Base-by-base conservation (phyloP, 2,113 vertebrate species). In the Scatophagus argus region DNA sequence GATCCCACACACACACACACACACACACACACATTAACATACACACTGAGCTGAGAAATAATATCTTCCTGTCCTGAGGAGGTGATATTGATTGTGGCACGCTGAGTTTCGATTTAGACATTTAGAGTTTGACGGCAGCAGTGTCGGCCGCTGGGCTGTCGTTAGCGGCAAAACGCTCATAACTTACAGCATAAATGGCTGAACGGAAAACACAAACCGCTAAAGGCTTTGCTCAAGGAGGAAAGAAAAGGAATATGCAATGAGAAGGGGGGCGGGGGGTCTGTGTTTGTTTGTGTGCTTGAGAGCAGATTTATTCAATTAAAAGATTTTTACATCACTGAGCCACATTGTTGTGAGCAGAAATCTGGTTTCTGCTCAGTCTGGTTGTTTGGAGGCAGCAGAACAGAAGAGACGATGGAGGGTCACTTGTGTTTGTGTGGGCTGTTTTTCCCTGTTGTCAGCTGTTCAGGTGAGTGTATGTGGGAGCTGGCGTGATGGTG, bases 41-140 rank as follows among this genome's bases (percentile, higher is more conserved):
- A 49, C 68, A 68, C 76, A 46, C 49, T 34, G 32, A 87, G 84
- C 31, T 6, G 39, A 74, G 80, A 61, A 85, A 85, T 87, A 88
- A 91, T 87, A 85, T 85, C 81, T 90, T 91, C 91, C 90, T 87
- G 87, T 90, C 91, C 87, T 27, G 80, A 85, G 86, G 88, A 88
- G 31, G 52, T 88, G 85, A 63, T 91, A 94, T 92, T 74, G 91
- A 92, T 92, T 51, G 83, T 29, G 46, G 61, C 75, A 9, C 59
- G 10, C 44, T 31, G 41, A 76, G 85, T 90, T 93, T 92, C 89
- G 88, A 94, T 93, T 92, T 90, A 83, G 72, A 88, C 91, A 85
- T 91, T 89, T 82, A 72, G 74, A 86, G 74, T 87, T 84, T 89
- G 85, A 87, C 81, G 70, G 84, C 73, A 49, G 80, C 83, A 81